Evolutionary conservation across 1,140 invertebrate species (phyloP).

Genomic region (Micrasema longulum): DNA sequence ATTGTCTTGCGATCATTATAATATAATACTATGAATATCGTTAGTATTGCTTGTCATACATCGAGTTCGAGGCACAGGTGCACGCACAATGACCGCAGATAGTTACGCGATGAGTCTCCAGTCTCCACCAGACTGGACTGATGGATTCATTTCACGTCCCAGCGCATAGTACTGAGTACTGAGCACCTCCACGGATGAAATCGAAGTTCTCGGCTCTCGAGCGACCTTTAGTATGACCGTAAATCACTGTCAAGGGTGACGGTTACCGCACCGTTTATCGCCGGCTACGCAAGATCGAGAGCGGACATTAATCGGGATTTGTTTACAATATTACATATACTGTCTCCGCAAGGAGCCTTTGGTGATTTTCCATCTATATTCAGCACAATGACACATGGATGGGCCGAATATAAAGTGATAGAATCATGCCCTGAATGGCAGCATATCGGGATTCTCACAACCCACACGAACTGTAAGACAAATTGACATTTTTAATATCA

Average conservation of each 20-base stretch:
- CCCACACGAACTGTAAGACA: too few relatives aligned
- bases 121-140: too few relatives aligned
- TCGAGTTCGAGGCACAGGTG: too few relatives aligned
- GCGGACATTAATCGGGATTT: neutral
- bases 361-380: neutral
- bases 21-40: too few relatives aligned
- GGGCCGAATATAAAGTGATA: too few relatives aligned
- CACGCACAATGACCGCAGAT: neutral
- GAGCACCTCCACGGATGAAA: conserved; percentile 23
- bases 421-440: too few relatives aligned
- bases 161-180: neutral
- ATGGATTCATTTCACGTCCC: conserved; percentile 31
- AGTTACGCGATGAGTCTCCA: conserved; percentile 15
- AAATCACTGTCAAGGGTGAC: conserved; percentile 44
- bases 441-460: too few relatives aligned
- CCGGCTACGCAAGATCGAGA: neutral
- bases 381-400: too few relatives aligned
- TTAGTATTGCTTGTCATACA: too few relatives aligned
- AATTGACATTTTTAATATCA: too few relatives aligned
- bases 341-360: neutral
- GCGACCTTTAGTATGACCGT: conserved; percentile 26
- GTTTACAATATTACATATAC: neutral
- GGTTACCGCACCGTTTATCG: conserved; percentile 26
- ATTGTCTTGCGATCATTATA: too few relatives aligned
- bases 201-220: conserved; percentile 32